Base-by-base conservation (phyloP, 2,113 vertebrate species). In the Protomyctophum bolini region DNA sequence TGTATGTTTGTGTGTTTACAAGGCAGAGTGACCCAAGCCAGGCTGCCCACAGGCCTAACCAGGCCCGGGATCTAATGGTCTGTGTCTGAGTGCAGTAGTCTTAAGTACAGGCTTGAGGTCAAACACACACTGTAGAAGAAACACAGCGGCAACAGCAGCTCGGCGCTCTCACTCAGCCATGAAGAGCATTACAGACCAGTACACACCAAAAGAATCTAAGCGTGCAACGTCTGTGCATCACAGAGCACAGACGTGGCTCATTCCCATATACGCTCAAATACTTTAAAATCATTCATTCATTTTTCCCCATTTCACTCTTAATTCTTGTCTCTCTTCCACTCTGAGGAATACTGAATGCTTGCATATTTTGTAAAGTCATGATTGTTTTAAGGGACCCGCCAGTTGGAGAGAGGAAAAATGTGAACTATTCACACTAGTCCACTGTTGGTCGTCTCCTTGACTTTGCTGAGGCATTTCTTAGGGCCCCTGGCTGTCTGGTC, bases 1-100 rank as follows among this genome's bases (percentile, higher is more conserved):
- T 78, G 79, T 63, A 76, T 86, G 79, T 84, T 89, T 83, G 72
- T 82, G 66, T 86, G 82, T 88, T 89, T 87, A 85, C 86, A 84
- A 81, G 74, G 58, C 72, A 61, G 75, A 75, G 66, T 68, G 72
- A 87, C 70, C 80, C 66, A 75, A 70, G 81, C 82, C 76, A 73
- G 66, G 66, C 61, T 70, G 60, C 60, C 73, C 69, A 12, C 82
- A 71, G 68, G 72, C 70, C 63, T 57, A 61, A 82, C 72, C 82
- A 57, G 68, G 81, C 77, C 77, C 76, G 77, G 79, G 68, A 75
- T 68, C 75, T 83, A 81, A 80, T 81, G 80, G 79, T 78, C 84
- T 85, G 73, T 80, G 81, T 85, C 80, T 84, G 82, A 86, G 81
- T 80, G 75, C 73, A 84, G 83, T 59, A 70, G 72, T 72, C 83